phyloP scores from a whole-genome alignment of 2,797 vertebrate genomes.

The Argentina silus region DNA sequence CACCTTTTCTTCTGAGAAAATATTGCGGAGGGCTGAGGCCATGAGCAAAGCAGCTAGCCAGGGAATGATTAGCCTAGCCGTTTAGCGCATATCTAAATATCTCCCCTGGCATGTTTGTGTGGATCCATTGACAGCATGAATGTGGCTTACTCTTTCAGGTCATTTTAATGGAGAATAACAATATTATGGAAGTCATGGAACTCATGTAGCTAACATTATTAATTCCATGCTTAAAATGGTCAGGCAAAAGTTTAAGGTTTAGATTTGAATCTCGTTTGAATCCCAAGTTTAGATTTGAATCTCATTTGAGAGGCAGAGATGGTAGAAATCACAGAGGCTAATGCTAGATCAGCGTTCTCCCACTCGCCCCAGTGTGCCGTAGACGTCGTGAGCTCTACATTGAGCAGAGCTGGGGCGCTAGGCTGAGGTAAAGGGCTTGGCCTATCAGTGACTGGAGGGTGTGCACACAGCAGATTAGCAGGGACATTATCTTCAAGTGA shows the following conservation, averaged over 20 bases:
- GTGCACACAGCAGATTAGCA: slow-evolving; percentile 60
- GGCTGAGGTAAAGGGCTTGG: slow-evolving; percentile 62
- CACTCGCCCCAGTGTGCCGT: not conserved
- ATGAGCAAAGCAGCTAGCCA: not conserved
- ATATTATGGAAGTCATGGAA: too few relatives aligned
- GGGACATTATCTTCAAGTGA: slow-evolving; percentile 48
- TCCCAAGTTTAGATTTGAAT: too few relatives aligned
- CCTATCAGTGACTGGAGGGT: slow-evolving; percentile 69
- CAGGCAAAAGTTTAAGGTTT: too few relatives aligned
- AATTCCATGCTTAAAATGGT: too few relatives aligned
- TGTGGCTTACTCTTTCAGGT: not conserved
- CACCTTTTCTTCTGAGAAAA: slow-evolving; percentile 23
- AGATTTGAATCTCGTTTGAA: too few relatives aligned
- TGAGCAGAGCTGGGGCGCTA: slow-evolving; percentile 39
- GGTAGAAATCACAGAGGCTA: not conserved
- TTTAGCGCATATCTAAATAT: not conserved
- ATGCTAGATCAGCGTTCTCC: slow-evolving; percentile 55
- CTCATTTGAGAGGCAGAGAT: too few relatives aligned
- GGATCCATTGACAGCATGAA: not conserved
- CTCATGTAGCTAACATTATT: too few relatives aligned
- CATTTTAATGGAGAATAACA: too few relatives aligned
- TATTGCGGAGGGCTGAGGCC: not conserved
- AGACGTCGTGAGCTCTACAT: slow-evolving; percentile 21
- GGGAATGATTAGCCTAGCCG: not conserved
- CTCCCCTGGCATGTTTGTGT: not conserved